Evolutionary conservation across 2,888 invertebrate genomes (phyloP), one percentile per base, ranked within the genome.

Genomic region (Laothoe populi): DNA sequence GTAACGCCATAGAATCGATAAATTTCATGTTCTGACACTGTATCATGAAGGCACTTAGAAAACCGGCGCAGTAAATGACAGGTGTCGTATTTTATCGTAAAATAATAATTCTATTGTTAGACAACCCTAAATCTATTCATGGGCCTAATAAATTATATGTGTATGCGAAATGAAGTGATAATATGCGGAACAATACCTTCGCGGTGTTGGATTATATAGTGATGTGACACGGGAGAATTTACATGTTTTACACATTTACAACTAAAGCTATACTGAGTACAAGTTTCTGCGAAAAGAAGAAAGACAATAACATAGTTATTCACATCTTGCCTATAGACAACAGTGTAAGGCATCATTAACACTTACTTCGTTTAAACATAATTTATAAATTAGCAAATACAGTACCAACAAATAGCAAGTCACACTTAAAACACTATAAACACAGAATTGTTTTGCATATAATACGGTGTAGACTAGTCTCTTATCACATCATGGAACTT

Each of bases 131-230:
- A 87, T 87, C 87, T 84, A 75, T 74, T 73, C 77, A 76, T 78
- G 75, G 80, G 74, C 74, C 70, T 77, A 75, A 87, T 88, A 88
- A 88, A 87, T 87, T 78, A 86, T 73, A 69, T 74, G 79, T 84
- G 82, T 84, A 80, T 72, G 79, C 78, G 70, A 69, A 72, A 70
- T 72, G 66, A 84, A 87, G 87, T 88, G 90, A 90, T 90, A 89
- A 90, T 86, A 83, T 81, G 82, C 81, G 72, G 70, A 79, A 85
- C 57, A 61, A 57, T 61, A 45, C 45, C 26, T 23, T 57, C n/a
- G 57, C 13, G 24, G 58, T 42, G 24, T 57, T 57, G 21, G 45
- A 13, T 61, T 45, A 57, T 19, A 16, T 57, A 79, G 77, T 66
- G 81, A 75, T 61, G 81, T 63, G 71, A 66, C 59, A 23, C 5